These are phyloP conservation scores for Mimas tiliae DNA, from an alignment of 2,888 invertebrate genomes.

Conservation along the genomic window DNA sequence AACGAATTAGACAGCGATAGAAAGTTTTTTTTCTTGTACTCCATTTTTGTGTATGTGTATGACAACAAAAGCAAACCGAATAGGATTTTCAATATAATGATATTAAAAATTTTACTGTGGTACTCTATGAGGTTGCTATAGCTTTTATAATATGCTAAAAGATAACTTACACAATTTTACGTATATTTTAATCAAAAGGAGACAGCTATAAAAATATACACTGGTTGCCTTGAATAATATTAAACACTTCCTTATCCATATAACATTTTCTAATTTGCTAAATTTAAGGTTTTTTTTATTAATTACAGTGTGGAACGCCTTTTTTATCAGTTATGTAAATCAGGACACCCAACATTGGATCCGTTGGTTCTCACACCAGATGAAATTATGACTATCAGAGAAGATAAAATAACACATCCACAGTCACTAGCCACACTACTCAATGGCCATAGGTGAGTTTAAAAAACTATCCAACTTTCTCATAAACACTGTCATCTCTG, in stretches of 20 bases:
- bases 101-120: no score
- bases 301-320: constrained; percentile 93
- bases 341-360: constrained; percentile 94
- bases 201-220: background rate
- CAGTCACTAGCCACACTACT: constrained; percentile 93
- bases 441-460: constrained; percentile 92
- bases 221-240: background rate
- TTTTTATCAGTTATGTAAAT: constrained; percentile 93
- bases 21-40: no score
- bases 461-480: background rate
- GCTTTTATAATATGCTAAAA: background rate
- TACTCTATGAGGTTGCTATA: no score
- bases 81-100: no score
- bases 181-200: background rate
- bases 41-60: no score
- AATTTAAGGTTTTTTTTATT: constrained; percentile 26
- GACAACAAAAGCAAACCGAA: no score
- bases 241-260: background rate
- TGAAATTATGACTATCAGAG: constrained; percentile 91
- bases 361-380: constrained; percentile 91
- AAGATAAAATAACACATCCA: constrained; percentile 91
- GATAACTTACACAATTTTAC: background rate
- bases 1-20: no score
- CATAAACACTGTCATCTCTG: no score
- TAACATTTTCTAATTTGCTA: background rate